phyloP scores from a whole-genome alignment of 2,888 invertebrate species.

The Acrocyrtus sp. region DNA sequence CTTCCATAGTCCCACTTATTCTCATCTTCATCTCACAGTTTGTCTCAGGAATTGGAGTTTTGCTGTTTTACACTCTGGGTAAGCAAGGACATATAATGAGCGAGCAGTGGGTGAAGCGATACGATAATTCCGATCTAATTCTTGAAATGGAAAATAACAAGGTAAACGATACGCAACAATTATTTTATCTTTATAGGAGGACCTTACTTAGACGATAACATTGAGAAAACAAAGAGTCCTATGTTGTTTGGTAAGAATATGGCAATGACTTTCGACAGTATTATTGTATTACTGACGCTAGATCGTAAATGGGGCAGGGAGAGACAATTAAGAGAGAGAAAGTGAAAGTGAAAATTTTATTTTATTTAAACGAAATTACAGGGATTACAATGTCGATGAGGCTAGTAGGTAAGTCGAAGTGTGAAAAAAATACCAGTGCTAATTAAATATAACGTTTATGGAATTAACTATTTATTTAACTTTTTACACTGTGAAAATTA shows the following conservation, averaged over 20 bases:
- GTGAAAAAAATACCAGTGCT: too few relatives aligned
- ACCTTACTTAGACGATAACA: slow-evolving; percentile 77
- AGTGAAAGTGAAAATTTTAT: slow-evolving; percentile 1
- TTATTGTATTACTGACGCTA: too few relatives aligned
- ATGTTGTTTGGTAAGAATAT: slow-evolving; percentile 72
- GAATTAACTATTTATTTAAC: too few relatives aligned
- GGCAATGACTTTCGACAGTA: slow-evolving; percentile 22
- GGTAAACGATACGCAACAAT: background rate
- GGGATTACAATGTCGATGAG: slow-evolving; percentile 71
- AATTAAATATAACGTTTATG: too few relatives aligned
- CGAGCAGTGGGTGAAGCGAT: too few relatives aligned
- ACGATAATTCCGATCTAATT: too few relatives aligned
- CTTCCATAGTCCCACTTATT: slow-evolving; percentile 71
- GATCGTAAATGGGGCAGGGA: too few relatives aligned
- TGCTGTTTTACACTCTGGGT: slow-evolving; percentile 75
- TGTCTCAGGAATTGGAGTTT: slow-evolving; percentile 76
- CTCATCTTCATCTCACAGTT: slow-evolving; percentile 76
- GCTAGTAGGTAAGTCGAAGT: slow-evolving; percentile 68
- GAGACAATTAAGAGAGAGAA: background rate
- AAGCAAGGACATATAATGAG: background rate
- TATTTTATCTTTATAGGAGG: slow-evolving; percentile 64
- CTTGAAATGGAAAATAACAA: too few relatives aligned
- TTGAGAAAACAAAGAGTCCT: slow-evolving; percentile 75
- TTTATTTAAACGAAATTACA: slow-evolving; percentile 59
- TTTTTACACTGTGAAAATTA: too few relatives aligned